Base-by-base conservation (phyloP, 2,113 vertebrate genomes). In the Cottus gobio region DNA sequence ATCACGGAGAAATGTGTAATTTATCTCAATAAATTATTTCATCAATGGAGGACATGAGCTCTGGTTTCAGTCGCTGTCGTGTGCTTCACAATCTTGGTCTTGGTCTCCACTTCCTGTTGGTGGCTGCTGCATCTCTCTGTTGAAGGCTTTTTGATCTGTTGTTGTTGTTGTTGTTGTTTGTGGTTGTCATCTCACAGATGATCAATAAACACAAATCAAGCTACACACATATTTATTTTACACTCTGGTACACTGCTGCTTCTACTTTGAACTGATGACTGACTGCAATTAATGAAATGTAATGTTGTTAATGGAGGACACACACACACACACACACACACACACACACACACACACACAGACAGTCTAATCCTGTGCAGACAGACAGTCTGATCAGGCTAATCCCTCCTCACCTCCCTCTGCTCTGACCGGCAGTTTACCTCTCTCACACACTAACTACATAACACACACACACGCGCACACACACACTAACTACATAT, bases 381-480 rank as follows among this genome's bases (percentile, higher is more conserved):
- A 72, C 85, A 87, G 78, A 83, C 84, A 36, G 85, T 94, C 85
- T 93, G 91, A 95, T 92, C 89, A 60, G 78, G 83, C 86, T 95
- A 94, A 95, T 95, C 94, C 89, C 46, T 64, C 74, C 70, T 86
- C 82, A 87, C 80, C 83, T 87, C 85, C 56, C 75, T 71, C 74
- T 62, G 52, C 60, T 83, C 66, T 77, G 77, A 79, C 84, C 71
- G 48, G 16, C 61, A 58, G 58, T 63, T 84, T 80, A 88, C 80
- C 75, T 39, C 75, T 39, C 36, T 22, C 22, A 50, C 54, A 72
- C 39, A 22, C 44, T 39, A 20, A 11, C 63, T 58, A 34, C 13
- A 18, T 0, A 2, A 26, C 44, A 54, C 58, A 48, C 1, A 24
- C 44, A 50, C 31, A 28, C 67, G 16, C n/a, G 5, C 42, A 44